These are phyloP conservation scores for Chaetophractus vellerosus DNA, from an alignment of 2,797 vertebrate genomes.

Conservation along the genomic window DNA sequence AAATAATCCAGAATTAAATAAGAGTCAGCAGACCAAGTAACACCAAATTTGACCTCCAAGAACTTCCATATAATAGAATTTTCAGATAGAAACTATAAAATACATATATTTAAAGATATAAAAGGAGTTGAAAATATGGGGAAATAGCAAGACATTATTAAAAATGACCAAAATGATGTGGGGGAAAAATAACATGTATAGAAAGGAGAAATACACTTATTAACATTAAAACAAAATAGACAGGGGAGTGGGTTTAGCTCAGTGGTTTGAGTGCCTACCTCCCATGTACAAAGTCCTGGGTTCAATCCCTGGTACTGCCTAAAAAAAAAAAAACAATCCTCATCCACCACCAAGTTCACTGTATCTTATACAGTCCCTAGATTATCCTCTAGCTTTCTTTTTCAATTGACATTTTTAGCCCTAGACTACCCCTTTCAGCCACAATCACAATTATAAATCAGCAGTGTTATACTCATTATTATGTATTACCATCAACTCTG, in stretches of 20 bases:
- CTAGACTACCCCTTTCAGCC: too few relatives aligned
- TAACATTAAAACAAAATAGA: constrained; percentile 36
- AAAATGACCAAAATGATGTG: constrained; percentile 14
- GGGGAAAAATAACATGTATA: neutral
- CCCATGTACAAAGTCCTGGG: too few relatives aligned
- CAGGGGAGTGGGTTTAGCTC: neutral
- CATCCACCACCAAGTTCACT: too few relatives aligned
- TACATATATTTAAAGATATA: constrained; percentile 53
- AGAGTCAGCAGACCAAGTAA: constrained; percentile 10
- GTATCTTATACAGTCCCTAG: too few relatives aligned
- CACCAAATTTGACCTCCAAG: constrained; percentile 31
- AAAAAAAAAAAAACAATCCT: too few relatives aligned
- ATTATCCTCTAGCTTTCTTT: too few relatives aligned
- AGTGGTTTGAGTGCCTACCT: too few relatives aligned
- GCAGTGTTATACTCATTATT: too few relatives aligned
- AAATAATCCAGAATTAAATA: constrained; percentile 13
- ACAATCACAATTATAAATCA: too few relatives aligned
- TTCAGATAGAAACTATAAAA: constrained; percentile 57
- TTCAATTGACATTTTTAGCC: too few relatives aligned
- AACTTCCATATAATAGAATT: constrained; percentile 42
- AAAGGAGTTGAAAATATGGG: constrained; percentile 39
- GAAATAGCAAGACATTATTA: neutral
- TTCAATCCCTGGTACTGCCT: too few relatives aligned
- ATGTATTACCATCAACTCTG: too few relatives aligned
- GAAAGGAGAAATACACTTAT: constrained; percentile 14